Conservation (phyloP, 2,113 vertebrate genomes). For the Chloroceryle aenea region DNA sequence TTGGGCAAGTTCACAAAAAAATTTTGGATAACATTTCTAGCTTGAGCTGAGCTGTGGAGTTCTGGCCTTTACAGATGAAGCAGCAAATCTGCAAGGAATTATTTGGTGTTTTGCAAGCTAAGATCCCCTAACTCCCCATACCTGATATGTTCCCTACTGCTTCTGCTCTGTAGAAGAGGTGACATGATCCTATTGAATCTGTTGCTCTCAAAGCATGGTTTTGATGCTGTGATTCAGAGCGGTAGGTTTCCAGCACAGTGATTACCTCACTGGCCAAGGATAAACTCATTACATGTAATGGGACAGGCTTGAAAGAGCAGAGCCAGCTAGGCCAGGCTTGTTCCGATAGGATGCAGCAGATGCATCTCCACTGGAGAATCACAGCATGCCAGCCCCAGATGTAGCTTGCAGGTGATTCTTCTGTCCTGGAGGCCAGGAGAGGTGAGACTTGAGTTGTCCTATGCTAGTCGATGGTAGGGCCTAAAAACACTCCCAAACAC, state of each 20-base stretch:
- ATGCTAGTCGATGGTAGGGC: background rate
- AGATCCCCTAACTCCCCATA: background rate
- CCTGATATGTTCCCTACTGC: background rate
- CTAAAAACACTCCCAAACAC: background rate
- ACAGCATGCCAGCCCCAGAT: background rate
- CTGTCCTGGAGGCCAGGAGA: background rate
- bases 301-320: background rate
- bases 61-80: background rate
- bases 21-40: background rate
- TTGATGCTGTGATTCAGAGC: background rate
- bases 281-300: background rate
- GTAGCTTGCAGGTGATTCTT: background rate
- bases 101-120: background rate
- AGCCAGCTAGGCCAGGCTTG: background rate
- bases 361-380: background rate
- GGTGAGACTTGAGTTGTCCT: background rate
- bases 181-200: background rate
- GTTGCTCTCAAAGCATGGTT: background rate
- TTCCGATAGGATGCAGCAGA: background rate
- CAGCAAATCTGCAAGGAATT: background rate
- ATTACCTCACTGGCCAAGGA: background rate
- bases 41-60: background rate
- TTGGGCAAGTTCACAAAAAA: background rate
- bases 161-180: background rate
- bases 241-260: rapidly evolving